These are phyloP conservation scores for Labeo rohita DNA, from an alignment of 2,113 vertebrate genomes.

Conservation along the genomic window DNA sequence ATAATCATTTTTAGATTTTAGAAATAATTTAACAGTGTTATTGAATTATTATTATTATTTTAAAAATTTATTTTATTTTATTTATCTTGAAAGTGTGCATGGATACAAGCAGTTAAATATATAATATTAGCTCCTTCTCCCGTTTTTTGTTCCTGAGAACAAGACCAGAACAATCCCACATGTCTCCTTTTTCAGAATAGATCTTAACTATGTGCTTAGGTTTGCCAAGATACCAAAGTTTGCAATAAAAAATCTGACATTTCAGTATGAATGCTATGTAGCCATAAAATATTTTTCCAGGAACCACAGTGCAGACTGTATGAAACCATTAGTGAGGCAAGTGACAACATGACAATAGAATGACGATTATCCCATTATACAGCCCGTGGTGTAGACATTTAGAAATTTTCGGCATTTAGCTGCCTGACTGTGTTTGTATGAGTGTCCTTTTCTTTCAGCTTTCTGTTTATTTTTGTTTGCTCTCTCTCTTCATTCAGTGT, in stretches of 20 bases:
- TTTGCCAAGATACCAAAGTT: background rate
- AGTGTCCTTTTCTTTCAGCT: conserved; percentile 1
- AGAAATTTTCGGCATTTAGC: background rate
- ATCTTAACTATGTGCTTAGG: background rate
- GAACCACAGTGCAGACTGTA: background rate
- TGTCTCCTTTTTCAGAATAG: background rate
- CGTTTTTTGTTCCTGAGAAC: background rate
- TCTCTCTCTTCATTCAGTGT: conserved; percentile 4
- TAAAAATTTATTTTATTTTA: too few relatives aligned
- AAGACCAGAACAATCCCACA: background rate
- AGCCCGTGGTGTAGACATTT: conserved; percentile 20
- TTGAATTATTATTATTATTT: background rate
- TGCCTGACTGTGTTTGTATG: conserved; percentile 2
- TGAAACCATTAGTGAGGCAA: background rate
- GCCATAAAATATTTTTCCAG: background rate
- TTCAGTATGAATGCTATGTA: background rate
- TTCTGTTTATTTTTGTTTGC: background rate
- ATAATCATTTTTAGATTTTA: background rate
- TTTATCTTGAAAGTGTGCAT: background rate
- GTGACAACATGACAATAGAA: background rate
- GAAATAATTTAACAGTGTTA: background rate
- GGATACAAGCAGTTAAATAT: background rate
- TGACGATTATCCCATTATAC: conserved; percentile 2
- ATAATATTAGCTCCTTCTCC: background rate
- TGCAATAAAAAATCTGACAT: background rate